Conservation (phyloP, 2,113 vertebrate genomes). For the Psilopogon haemacephalus region DNA sequence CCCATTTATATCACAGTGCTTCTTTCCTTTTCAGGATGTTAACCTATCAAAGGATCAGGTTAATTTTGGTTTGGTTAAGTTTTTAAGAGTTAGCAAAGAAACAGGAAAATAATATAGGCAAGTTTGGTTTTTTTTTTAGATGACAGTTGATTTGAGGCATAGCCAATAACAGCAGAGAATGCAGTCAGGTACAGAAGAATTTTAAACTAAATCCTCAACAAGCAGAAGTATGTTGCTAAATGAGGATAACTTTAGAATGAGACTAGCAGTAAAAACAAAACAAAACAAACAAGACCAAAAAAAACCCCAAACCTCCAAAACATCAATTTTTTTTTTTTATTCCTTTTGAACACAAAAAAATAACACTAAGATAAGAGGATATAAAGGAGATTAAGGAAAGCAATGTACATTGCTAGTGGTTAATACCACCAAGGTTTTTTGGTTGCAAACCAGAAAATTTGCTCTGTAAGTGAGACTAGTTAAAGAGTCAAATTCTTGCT, state of each 20-base stretch:
- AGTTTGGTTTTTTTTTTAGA: neutral
- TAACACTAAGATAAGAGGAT: neutral
- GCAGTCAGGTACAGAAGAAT: neutral
- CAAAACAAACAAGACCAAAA: too few species aligned
- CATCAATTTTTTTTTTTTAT: neutral
- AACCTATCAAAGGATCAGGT: neutral
- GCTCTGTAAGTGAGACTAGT: neutral
- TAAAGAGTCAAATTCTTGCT: neutral
- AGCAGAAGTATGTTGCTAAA: neutral
- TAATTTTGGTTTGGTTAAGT: neutral
- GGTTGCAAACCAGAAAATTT: neutral
- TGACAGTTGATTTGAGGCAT: neutral
- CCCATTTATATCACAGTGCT: neutral
- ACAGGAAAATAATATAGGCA: neutral
- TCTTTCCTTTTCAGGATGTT: neutral
- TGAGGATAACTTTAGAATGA: neutral
- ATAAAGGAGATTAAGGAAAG: neutral
- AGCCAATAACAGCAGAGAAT: neutral
- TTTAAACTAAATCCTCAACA: neutral
- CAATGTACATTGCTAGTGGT: neutral
- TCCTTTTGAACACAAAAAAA: neutral
- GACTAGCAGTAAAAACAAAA: neutral
- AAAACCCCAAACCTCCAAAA: neutral
- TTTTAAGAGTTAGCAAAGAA: neutral
- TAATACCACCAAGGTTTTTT: fast-evolving